Conservation (phyloP, 2,797 vertebrate genomes). For the Anguilla megastoma region DNA sequence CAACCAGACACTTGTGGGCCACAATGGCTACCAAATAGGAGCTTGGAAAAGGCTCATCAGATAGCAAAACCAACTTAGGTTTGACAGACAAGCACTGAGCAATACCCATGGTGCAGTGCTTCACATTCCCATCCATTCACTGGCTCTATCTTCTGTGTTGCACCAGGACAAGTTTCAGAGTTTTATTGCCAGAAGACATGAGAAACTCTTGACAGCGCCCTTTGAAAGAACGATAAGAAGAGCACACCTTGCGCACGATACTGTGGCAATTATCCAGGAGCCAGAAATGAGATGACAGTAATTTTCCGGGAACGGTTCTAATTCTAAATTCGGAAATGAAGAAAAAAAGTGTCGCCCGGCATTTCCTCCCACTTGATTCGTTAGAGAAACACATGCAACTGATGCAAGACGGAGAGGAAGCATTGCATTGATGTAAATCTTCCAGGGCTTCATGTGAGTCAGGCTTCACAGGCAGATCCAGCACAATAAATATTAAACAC, state of each 20-base stretch:
- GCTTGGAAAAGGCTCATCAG: background rate
- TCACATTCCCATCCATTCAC: background rate
- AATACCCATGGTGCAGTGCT: background rate
- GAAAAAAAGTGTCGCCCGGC: background rate
- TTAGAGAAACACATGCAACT: background rate
- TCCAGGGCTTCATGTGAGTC: background rate
- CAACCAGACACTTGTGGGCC: background rate
- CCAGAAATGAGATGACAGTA: background rate
- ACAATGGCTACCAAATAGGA: background rate
- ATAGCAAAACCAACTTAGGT: background rate
- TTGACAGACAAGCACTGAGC: constrained; percentile 5
- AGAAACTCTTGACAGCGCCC: background rate
- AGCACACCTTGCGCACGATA: background rate
- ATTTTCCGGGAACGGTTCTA: background rate
- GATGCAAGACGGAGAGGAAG: constrained; percentile 8
- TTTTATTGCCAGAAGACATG: background rate
- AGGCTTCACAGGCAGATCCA: background rate
- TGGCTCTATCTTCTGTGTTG: background rate
- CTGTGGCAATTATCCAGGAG: background rate
- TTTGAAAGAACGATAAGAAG: background rate
- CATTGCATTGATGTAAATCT: background rate
- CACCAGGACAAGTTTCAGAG: background rate
- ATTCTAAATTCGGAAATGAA: background rate
- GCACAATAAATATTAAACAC: constrained; percentile 5
- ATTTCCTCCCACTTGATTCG: background rate